Conservation (phyloP, 2,113 vertebrate genomes). For the Malurus elegans region DNA sequence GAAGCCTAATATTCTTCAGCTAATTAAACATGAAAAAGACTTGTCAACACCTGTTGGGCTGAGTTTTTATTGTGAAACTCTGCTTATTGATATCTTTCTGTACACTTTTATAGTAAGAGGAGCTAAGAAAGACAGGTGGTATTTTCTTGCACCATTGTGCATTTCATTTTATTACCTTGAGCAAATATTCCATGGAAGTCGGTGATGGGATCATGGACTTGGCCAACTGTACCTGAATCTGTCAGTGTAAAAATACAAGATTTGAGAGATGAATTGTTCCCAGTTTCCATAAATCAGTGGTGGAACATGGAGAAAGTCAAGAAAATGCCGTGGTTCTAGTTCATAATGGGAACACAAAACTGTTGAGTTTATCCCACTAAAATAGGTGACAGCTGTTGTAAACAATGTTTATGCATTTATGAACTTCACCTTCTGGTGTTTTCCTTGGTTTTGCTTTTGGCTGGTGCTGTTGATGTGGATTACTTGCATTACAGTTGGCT, state of each 20-base stretch:
- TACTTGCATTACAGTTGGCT: background rate
- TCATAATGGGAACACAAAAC: background rate
- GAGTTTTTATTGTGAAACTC: background rate
- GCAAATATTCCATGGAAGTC: background rate
- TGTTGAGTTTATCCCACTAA: background rate
- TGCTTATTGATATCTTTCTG: background rate
- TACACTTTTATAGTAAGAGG: background rate
- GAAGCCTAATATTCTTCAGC: background rate
- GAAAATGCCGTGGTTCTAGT: background rate
- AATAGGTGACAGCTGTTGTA: background rate
- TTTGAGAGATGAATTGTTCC: background rate
- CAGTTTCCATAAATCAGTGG: background rate
- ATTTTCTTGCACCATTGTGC: background rate
- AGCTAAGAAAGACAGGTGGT: background rate
- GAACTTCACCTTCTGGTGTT: background rate
- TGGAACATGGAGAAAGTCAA: background rate
- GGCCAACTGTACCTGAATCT: background rate
- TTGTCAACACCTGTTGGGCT: background rate
- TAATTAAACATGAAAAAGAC: background rate
- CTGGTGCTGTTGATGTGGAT: background rate
- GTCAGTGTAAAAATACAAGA: background rate
- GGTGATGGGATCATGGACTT: background rate
- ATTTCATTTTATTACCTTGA: background rate
- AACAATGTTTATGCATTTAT: background rate
- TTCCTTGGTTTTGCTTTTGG: background rate